Percentiles rank a stretch among this genome's conserved stretches.
These are phyloP conservation scores for Brevimyrus niger DNA, from an alignment of 2,113 vertebrate species.

Conservation along the genomic window DNA sequence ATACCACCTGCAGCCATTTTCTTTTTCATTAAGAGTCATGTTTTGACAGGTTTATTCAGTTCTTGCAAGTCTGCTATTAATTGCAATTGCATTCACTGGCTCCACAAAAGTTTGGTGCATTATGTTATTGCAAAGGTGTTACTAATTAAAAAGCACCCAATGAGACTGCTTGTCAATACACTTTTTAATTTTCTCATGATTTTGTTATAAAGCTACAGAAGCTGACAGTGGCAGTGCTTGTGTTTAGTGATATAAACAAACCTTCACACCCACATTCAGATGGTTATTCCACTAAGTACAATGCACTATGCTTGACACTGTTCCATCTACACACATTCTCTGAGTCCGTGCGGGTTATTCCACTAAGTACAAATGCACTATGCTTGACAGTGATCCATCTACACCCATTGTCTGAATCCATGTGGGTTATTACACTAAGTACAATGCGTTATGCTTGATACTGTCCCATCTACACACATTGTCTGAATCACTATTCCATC, in stretches of 20 bases:
- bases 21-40: neutral
- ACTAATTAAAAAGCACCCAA: neutral
- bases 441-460: no score
- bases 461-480: no score
- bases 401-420: no score
- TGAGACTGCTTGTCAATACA: neutral
- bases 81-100: neutral
- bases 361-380: no score
- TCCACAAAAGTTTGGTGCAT: neutral
- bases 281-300: no score
- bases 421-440: no score
- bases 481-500: no score
- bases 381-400: no score
- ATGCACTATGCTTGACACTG: no score
- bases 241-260: neutral
- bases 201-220: neutral
- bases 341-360: no score
- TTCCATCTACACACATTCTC: no score
- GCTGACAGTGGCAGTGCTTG: neutral
- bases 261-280: neutral
- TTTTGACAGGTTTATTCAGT: neutral
- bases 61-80: neutral
- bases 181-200: neutral
- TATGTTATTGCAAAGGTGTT: neutral
- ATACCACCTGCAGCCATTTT: neutral